Evolutionary conservation across 1,140 invertebrate genomes (phyloP).

Genomic region (Hyles vespertilio): DNA sequence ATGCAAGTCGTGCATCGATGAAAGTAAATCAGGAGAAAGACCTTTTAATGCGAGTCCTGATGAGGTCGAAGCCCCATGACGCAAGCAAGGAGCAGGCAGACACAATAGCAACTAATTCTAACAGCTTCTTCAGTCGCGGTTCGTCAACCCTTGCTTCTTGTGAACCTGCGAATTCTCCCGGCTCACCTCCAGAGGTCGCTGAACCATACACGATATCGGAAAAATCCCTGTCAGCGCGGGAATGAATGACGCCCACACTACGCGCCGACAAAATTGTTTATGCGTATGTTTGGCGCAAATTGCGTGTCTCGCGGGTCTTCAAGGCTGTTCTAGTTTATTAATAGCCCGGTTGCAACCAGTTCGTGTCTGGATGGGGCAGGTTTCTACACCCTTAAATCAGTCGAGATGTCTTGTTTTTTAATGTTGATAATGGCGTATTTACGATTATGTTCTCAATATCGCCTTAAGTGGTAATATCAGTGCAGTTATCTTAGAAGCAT

Average conservation of each 20-base stretch:
- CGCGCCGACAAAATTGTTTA: conserved; percentile 17
- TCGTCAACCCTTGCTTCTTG: conserved; percentile 20
- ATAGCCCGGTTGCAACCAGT: conserved; percentile 16
- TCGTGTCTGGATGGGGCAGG: not conserved
- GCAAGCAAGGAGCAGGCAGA: conserved; percentile 14
- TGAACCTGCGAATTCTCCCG: not conserved
- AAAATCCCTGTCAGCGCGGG: conserved; percentile 12
- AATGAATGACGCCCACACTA: conserved; percentile 27
- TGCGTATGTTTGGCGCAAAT: conserved; percentile 5
- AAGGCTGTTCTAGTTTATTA: conserved; percentile 16
- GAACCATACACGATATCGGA: conserved; percentile 2
- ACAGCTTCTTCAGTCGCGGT: conserved; percentile 8
- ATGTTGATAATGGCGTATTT: no score
- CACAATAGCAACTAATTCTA: conserved; percentile 1
- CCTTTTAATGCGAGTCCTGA: conserved; percentile 6
- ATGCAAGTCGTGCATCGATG: conserved; percentile 5
- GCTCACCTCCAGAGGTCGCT: not conserved
- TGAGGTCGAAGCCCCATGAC: conserved; percentile 31
- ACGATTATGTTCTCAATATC: no score
- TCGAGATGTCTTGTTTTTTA: no score
- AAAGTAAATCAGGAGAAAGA: conserved; percentile 7
- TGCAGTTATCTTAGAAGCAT: no score
- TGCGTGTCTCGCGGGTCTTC: not conserved
- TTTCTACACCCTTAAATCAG: not conserved
- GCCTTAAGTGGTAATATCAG: no score